Evolutionary conservation across 2,113 vertebrate species (phyloP).

Genomic region (Gambusia holbrooki): DNA sequence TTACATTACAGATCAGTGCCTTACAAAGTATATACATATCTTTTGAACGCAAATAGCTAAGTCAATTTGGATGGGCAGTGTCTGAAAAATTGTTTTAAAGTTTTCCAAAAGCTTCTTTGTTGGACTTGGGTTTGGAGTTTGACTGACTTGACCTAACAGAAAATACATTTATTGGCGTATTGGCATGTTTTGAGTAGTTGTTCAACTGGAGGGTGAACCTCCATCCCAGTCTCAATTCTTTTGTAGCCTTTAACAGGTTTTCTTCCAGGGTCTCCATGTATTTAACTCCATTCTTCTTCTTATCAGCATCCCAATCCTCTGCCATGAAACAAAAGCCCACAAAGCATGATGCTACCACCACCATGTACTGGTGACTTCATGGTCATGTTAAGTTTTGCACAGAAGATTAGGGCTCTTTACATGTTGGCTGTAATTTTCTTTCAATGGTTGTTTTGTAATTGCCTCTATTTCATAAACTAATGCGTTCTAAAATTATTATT

Average conservation of each 20-base stretch:
- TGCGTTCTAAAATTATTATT: too few species aligned
- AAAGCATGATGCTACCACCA: not conserved
- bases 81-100: not conserved
- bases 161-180: not conserved
- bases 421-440: too few species aligned
- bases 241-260: not conserved
- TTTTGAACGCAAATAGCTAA: not conserved
- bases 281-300: not conserved
- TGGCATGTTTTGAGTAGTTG: not conserved
- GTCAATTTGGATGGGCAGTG: not conserved
- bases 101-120: not conserved
- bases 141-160: not conserved
- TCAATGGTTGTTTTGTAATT: too few species aligned
- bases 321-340: not conserved
- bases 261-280: not conserved
- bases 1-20: not conserved
- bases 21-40: not conserved
- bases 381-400: too few species aligned
- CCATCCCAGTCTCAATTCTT: not conserved
- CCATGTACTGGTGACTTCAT: too few species aligned
- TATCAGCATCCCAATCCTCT: not conserved
- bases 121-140: not conserved
- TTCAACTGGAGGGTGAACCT: not conserved
- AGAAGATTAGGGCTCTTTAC: too few species aligned
- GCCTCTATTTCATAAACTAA: too few species aligned